Evolutionary conservation across 2,113 vertebrate species (phyloP).

Genomic region (Brachyhypopomus occidentalis): DNA sequence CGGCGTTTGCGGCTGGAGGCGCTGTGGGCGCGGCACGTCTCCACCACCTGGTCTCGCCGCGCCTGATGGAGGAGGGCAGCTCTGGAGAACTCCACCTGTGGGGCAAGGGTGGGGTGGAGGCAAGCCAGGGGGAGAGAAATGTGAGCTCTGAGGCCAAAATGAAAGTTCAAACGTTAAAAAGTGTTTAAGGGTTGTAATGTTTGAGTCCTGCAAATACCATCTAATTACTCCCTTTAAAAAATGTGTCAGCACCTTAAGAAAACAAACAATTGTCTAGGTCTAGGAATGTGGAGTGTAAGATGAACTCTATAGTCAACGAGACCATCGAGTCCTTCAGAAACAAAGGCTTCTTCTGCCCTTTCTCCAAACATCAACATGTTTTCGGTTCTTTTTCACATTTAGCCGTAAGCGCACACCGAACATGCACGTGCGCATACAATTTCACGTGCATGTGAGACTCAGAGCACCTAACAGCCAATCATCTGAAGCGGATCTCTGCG

Average conservation of each 20-base stretch:
- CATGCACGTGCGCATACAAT: neutral
- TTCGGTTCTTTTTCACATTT: neutral
- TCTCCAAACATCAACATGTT: neutral
- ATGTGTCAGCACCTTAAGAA: neutral
- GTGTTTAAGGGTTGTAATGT: neutral
- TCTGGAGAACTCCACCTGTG: constrained; percentile 82
- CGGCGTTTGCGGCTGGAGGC: constrained; percentile 85
- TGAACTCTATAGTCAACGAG: neutral
- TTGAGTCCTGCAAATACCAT: neutral
- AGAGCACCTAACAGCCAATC: neutral
- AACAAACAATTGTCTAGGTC: neutral
- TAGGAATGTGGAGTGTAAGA: neutral
- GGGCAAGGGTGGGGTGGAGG: neutral
- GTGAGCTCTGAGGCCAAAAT: neutral
- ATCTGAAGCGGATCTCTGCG: neutral
- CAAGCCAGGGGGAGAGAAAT: constrained; percentile 18
- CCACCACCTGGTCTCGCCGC: constrained; percentile 87
- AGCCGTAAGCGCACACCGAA: neutral
- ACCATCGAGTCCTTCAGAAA: neutral
- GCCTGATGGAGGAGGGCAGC: constrained; percentile 87
- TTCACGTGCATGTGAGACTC: neutral
- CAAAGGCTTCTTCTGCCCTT: neutral
- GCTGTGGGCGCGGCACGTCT: constrained; percentile 84
- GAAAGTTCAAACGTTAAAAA: neutral
- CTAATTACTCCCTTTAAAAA: neutral